Conservation (phyloP, 1,140 invertebrate species). For the Camponotus pennsylvanicus region DNA sequence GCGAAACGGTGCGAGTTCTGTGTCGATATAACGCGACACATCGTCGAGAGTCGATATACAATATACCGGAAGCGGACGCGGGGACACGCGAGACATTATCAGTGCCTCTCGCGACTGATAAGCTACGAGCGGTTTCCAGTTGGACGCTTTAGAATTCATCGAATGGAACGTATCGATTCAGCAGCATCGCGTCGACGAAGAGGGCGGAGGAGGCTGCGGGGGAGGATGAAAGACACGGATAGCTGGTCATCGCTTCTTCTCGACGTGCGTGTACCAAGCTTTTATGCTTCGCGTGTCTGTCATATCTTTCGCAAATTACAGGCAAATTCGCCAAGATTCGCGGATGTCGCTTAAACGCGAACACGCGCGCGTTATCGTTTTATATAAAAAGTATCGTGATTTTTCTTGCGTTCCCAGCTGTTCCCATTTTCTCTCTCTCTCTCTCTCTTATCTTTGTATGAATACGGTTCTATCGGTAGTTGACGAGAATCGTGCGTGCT, state of each 20-base stretch:
- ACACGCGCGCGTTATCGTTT: constrained; percentile 3
- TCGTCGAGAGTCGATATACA: constrained; percentile 40
- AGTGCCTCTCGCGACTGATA: constrained; percentile 45
- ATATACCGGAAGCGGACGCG: constrained; percentile 39
- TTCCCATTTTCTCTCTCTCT: not conserved
- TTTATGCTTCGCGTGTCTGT: constrained; percentile 20
- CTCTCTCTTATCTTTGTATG: not conserved
- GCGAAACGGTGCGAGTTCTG: not conserved
- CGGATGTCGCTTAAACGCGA: not conserved
- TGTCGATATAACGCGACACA: constrained; percentile 22
- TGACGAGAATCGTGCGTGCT: not conserved
- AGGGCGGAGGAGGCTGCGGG: too few relatives aligned
- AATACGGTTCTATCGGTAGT: not conserved
- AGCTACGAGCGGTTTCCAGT: constrained; percentile 56
- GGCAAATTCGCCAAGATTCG: not conserved
- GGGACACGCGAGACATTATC: constrained; percentile 46
- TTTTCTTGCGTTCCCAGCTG: not conserved
- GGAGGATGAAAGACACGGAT: not conserved
- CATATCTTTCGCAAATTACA: not conserved
- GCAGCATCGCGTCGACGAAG: not conserved
- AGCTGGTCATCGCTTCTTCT: not conserved
- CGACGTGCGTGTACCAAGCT: not conserved
- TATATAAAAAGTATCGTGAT: not conserved
- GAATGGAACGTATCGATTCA: constrained; percentile 49
- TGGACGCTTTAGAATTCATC: constrained; percentile 56